Evolutionary conservation across 2,888 invertebrate genomes (phyloP).

Genomic region (Acanthopleura granulata): DNA sequence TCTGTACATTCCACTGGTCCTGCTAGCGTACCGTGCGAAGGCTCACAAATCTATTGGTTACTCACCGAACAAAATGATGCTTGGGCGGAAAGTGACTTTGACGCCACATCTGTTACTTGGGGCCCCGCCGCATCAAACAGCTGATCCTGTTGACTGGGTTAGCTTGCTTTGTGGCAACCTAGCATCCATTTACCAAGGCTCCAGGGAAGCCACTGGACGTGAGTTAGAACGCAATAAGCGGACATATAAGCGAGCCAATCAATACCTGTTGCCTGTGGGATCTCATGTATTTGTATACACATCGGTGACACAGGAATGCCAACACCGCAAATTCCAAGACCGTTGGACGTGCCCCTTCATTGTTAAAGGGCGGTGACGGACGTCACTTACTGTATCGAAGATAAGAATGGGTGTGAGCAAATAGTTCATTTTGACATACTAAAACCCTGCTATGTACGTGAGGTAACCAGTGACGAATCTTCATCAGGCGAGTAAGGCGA

Average conservation of each 20-base stretch:
- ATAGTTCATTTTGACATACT: not conserved
- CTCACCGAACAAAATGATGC: constrained; percentile 24
- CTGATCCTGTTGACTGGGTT: not conserved
- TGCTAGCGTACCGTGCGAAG: constrained; percentile 28
- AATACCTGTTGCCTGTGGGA: not conserved
- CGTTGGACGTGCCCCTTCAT: constrained; percentile 21
- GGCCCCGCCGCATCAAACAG: constrained; percentile 10
- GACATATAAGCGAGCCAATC: not conserved
- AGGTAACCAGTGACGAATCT: not conserved
- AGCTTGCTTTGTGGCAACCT: not conserved
- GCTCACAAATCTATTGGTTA: constrained; percentile 27
- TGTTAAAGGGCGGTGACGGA: not conserved
- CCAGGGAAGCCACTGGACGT: not conserved
- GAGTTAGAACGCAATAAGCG: not conserved
- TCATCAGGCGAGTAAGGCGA: too few relatives aligned
- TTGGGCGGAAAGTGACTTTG: constrained; percentile 25
- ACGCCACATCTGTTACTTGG: constrained; percentile 22
- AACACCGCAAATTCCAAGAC: constrained; percentile 20
- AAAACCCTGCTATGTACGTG: not conserved
- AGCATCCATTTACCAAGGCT: not conserved
- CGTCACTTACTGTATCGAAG: not conserved
- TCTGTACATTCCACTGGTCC: constrained; percentile 23
- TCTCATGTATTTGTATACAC: constrained; percentile 14
- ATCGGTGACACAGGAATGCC: constrained; percentile 7
- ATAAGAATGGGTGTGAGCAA: not conserved